phyloP scores from a whole-genome alignment of 2,113 vertebrate genomes.

The Nyctereutes procyonoides region DNA sequence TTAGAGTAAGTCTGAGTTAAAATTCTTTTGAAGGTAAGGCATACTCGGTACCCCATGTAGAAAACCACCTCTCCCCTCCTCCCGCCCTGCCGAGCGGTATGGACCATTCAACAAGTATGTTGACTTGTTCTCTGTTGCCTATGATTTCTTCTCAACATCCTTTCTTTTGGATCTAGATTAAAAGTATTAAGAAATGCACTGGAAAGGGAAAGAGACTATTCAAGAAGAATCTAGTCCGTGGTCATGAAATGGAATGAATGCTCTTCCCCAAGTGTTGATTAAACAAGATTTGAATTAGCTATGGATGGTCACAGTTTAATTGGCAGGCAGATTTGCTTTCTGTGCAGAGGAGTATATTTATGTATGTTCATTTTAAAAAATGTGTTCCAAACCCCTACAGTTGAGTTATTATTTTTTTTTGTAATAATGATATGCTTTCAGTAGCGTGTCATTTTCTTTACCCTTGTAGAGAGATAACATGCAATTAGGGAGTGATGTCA shows the following conservation, averaged over 20 bases:
- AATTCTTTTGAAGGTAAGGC: slow-evolving; percentile 42
- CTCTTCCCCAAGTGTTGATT: slow-evolving; percentile 29
- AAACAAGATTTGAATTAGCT: slow-evolving; percentile 44
- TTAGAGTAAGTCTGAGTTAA: slow-evolving; percentile 57
- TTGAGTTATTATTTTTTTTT: slow-evolving; percentile 67
- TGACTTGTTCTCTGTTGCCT: background rate
- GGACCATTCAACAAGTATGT: background rate
- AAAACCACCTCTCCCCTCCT: background rate
- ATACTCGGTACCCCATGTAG: background rate
- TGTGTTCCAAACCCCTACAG: slow-evolving; percentile 59
- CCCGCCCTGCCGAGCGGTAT: accelerated
- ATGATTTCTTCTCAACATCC: background rate
- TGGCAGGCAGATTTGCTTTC: slow-evolving; percentile 28
- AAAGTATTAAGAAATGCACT: slow-evolving; percentile 31
- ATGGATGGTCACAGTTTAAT: background rate
- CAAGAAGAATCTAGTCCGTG: background rate
- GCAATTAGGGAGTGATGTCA: slow-evolving; percentile 87
- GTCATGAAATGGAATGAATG: background rate
- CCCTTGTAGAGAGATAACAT: slow-evolving; percentile 81
- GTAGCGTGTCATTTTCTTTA: slow-evolving; percentile 85
- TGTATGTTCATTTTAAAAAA: background rate
- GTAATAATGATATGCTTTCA: slow-evolving; percentile 81
- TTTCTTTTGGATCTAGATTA: slow-evolving; percentile 8
- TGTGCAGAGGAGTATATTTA: slow-evolving; percentile 2
- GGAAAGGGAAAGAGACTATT: background rate